Conservation (phyloP, 2,797 vertebrate genomes). For the Chaenodraco wilsoni region DNA sequence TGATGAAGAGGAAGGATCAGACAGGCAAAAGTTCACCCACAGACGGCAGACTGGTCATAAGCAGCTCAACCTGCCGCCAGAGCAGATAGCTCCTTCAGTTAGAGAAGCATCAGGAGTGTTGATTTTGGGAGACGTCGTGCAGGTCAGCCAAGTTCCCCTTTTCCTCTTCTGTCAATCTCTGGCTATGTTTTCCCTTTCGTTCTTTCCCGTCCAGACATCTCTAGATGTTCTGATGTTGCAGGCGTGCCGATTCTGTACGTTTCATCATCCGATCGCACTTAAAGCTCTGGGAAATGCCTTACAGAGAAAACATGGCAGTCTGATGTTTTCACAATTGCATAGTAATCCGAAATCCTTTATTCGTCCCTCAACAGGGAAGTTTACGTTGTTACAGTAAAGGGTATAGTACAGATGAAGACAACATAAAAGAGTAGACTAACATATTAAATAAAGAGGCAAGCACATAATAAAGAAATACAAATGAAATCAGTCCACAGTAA, state of each 20-base stretch:
- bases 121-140: constrained; percentile 65
- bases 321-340: constrained; percentile 14
- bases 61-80: constrained; percentile 35
- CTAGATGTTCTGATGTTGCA: background rate
- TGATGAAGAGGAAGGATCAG: constrained; percentile 37
- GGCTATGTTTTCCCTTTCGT: background rate
- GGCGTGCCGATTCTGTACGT: constrained; percentile 41
- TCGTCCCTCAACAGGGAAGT: no score
- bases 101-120: constrained; percentile 57
- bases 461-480: no score
- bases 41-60: constrained; percentile 52
- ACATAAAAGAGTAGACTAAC: no score
- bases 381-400: no score
- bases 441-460: no score
- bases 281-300: constrained; percentile 31
- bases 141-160: constrained; percentile 42
- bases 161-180: constrained; percentile 3
- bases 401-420: no score
- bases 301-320: constrained; percentile 6
- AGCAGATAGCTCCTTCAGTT: constrained; percentile 51
- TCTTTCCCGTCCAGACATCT: constrained; percentile 21
- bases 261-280: constrained; percentile 29
- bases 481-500: no score
- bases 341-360: background rate
- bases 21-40: constrained; percentile 68